Conservation (phyloP, 2,888 invertebrate genomes). For the Acholoe squamosa region DNA sequence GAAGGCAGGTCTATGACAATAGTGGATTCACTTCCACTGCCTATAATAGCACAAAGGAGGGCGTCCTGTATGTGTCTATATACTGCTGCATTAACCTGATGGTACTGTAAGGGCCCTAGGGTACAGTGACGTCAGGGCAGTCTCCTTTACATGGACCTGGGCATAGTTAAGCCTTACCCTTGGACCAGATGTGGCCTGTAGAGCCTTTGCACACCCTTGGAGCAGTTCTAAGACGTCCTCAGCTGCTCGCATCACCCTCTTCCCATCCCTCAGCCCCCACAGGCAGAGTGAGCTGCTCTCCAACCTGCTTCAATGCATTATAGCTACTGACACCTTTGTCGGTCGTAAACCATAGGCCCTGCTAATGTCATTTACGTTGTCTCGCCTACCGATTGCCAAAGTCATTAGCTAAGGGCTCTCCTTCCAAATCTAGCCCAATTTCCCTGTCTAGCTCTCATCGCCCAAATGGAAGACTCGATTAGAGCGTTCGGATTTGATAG, state of each 20-base stretch:
- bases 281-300: neutral
- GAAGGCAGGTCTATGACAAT: no score
- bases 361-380: constrained; percentile 4
- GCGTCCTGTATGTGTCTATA: no score
- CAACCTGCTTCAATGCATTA: neutral
- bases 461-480: no score
- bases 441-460: neutral
- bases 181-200: neutral
- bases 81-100: no score
- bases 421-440: neutral
- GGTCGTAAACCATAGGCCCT: neutral
- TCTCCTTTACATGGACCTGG: neutral
- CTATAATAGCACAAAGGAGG: no score
- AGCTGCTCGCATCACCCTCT: neutral
- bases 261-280: neutral
- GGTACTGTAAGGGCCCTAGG: no score
- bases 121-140: no score
- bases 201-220: neutral
- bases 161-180: neutral
- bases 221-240: neutral
- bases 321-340: neutral
- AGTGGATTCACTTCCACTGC: no score
- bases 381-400: neutral
- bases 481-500: no score
- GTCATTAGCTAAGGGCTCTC: neutral